phyloP scores from a whole-genome alignment of 2,888 invertebrate genomes.

The Ormia ochracea region DNA sequence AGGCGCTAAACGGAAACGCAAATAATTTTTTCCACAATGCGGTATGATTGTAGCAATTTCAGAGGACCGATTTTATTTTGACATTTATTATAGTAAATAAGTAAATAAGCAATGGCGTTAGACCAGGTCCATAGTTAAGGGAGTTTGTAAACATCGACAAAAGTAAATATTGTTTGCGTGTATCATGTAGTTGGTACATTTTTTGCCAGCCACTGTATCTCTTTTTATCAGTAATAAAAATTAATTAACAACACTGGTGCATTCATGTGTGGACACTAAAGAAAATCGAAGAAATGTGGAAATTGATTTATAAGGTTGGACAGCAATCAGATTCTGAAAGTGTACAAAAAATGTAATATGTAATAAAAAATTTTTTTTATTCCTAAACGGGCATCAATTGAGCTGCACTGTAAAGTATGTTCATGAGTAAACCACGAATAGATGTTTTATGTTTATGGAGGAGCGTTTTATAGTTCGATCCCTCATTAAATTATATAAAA shows the following conservation, averaged over 20 bases:
- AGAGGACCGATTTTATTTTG: background rate
- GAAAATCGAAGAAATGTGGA: no score
- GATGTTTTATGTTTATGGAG: no score
- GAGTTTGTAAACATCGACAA: constrained; percentile 3
- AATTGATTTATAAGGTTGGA: no score
- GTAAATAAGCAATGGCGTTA: constrained; percentile 18
- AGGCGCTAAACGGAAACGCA: constrained; percentile 40
- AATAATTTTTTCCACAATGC: constrained; percentile 21
- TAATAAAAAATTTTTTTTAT: no score
- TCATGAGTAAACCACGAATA: no score
- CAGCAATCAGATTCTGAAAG: no score
- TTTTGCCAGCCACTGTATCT: background rate
- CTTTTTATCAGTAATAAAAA: constrained; percentile 43
- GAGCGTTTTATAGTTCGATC: no score
- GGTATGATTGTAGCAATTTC: constrained; percentile 21
- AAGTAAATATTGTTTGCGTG: constrained; percentile 43
- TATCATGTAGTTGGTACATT: constrained; percentile 32
- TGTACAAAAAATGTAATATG: no score
- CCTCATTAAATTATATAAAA: no score
- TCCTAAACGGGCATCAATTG: no score
- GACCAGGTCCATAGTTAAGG: background rate
- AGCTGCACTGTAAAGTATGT: no score
- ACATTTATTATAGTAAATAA: background rate
- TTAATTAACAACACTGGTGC: constrained; percentile 45
- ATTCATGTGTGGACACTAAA: no score